These are phyloP conservation scores for Glyphotaelius pellucidus DNA, from an alignment of 2,888 invertebrate genomes.

Conservation along the genomic window DNA sequence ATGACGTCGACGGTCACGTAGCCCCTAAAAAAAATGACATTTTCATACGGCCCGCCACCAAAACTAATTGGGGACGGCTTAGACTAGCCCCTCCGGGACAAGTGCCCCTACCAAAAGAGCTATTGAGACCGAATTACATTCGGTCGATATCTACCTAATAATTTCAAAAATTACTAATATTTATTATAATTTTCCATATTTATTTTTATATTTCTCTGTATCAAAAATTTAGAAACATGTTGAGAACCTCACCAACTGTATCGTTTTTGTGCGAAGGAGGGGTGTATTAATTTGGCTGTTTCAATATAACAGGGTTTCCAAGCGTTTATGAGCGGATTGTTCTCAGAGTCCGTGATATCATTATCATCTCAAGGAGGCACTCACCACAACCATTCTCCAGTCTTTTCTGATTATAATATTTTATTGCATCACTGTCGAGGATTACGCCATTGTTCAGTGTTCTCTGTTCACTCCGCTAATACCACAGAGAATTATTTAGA, in stretches of 20 bases:
- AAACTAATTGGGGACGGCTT: too few species aligned
- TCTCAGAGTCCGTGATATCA: not conserved
- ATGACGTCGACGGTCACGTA: too few species aligned
- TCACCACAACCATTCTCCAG: not conserved
- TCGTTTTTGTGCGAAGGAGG: not conserved
- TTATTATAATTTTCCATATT: too few species aligned
- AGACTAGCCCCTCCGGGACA: too few species aligned
- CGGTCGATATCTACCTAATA: too few species aligned
- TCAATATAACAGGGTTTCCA: conserved; percentile 33
- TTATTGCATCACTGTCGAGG: conserved; percentile 23
- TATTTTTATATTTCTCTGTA: too few species aligned
- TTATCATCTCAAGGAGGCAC: conserved; percentile 24
- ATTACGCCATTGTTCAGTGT: conserved; percentile 15
- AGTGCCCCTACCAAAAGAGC: too few species aligned
- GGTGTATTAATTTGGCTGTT: conserved; percentile 46
- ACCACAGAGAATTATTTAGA: not conserved
- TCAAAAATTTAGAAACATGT: not conserved
- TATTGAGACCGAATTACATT: too few species aligned
- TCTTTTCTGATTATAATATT: conserved; percentile 41
- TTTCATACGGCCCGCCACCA: too few species aligned
- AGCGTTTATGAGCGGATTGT: conserved; percentile 51
- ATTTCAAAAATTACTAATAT: too few species aligned
- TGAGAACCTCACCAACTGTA: not conserved
- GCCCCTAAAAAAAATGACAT: too few species aligned
- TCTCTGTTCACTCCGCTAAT: not conserved